Evolutionary conservation across 2,113 vertebrate species (phyloP), one percentile per base, ranked within the genome.

Genomic region (Lycaon pictus): DNA sequence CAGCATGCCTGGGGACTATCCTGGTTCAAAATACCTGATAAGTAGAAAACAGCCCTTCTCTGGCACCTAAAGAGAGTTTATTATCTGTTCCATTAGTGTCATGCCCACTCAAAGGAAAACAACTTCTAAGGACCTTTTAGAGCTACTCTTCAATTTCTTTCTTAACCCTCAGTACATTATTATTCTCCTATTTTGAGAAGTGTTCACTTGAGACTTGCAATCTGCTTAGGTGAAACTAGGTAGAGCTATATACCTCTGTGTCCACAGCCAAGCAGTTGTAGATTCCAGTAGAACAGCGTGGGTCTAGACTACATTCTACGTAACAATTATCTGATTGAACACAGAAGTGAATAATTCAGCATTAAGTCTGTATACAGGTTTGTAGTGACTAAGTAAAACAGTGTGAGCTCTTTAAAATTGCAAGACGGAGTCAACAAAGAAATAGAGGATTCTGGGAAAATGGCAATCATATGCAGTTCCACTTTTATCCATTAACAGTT

Each of bases 161-260:
- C 82, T 74, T 43, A 43, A 77, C 43, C 13, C 72, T 69, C 5
- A n/a, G 4, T 76, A 15, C n/a, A 37, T 92, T 91, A 71, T 86
- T 83, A 82, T 84, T 84, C 93, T 90, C 9, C 35, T 93, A 29
- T 76, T 93, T 77, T 96, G 43, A 96, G 37, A 93, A 77, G n/a
- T 51, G 48, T 53, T 29, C 67, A 88, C 67, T 96, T 71, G 43
- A 90, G 83, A 81, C 16, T 67, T 29, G 77, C 4, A 65, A 51
- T 22, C 72, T 81, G 19, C 56, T 76, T 76, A n/a, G 4, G 29
- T 83, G 51, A 93, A 91, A 96, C 53, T 32, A 71, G 23, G 32
- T 22, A 16, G 4, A 23, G 7, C 19, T 62, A 51, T 62, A 51
- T 17, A 74, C 13, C 35, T 51, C 17, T 22, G 2, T 19, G 29